Evolutionary conservation across 2,797 vertebrate species (phyloP).

Genomic region (Microchirus variegatus): DNA sequence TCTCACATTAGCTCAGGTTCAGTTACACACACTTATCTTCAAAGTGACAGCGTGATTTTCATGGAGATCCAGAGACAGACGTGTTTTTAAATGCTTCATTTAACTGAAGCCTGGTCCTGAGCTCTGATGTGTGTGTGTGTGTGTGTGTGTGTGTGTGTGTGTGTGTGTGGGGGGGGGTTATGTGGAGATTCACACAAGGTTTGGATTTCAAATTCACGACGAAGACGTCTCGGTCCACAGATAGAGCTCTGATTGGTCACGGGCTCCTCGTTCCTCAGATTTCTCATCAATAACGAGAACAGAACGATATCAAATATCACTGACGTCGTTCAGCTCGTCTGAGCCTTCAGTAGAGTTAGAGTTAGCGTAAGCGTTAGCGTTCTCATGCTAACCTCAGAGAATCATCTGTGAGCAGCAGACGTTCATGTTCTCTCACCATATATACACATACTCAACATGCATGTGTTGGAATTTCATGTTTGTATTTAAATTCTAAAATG

Average conservation of each 20-base stretch:
- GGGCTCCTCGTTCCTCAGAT: constrained; percentile 44
- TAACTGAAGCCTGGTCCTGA: constrained; percentile 47
- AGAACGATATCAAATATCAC: constrained; percentile 24
- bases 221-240: constrained; percentile 32
- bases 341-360: no score
- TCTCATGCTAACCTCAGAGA: no score
- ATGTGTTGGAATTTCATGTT: no score
- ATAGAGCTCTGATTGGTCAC: constrained; percentile 47
- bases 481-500: no score
- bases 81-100: constrained; percentile 56
- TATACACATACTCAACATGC: no score
- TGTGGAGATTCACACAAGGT: constrained; percentile 66
- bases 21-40: constrained; percentile 49
- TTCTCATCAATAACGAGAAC: constrained; percentile 49
- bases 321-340: no score
- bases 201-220: constrained; percentile 68
- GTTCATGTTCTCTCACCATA: no score
- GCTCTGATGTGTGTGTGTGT: no score
- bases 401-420: no score
- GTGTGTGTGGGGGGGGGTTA: neutral
- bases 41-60: constrained; percentile 60
- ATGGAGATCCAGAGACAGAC: constrained; percentile 63
- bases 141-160: no score
- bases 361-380: no score
- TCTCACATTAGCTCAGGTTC: constrained; percentile 26